Conservation (phyloP, 2,113 vertebrate genomes). For the Buteo buteo region DNA sequence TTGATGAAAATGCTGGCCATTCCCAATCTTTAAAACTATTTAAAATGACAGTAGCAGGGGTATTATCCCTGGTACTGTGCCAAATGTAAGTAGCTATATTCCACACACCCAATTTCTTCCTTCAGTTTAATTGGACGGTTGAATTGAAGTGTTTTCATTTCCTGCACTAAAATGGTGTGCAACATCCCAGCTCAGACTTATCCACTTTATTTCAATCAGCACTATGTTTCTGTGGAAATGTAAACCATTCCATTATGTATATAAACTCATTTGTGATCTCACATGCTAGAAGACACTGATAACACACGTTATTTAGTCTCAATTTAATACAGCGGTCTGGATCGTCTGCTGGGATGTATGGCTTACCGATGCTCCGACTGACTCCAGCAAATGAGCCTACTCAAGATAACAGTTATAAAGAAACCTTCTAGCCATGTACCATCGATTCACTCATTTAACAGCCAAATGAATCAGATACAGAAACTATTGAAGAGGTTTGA, state of each 20-base stretch:
- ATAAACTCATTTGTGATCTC: neutral
- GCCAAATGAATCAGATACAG: constrained; percentile 67
- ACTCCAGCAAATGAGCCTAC: constrained; percentile 1
- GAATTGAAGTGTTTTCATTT: neutral
- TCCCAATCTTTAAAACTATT: neutral
- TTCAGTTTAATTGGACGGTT: constrained; percentile 23
- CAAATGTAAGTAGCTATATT: neutral
- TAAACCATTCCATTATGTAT: neutral
- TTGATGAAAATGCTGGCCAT: neutral
- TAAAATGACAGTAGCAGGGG: neutral
- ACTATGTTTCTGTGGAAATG: neutral
- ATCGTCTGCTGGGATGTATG: neutral
- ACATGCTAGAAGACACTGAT: neutral
- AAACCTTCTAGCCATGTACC: constrained; percentile 48
- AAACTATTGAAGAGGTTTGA: constrained; percentile 59
- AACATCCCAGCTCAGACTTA: neutral
- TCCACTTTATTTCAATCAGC: neutral
- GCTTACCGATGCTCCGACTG: neutral
- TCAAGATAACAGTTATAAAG: neutral
- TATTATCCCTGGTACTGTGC: neutral
- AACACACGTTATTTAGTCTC: neutral
- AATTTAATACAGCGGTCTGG: neutral
- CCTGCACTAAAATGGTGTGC: neutral
- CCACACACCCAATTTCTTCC: neutral
- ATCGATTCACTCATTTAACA: constrained; percentile 50